These are phyloP conservation scores for Drosophila cognata DNA, from an alignment of 2,888 invertebrate species.

Conservation along the genomic window DNA sequence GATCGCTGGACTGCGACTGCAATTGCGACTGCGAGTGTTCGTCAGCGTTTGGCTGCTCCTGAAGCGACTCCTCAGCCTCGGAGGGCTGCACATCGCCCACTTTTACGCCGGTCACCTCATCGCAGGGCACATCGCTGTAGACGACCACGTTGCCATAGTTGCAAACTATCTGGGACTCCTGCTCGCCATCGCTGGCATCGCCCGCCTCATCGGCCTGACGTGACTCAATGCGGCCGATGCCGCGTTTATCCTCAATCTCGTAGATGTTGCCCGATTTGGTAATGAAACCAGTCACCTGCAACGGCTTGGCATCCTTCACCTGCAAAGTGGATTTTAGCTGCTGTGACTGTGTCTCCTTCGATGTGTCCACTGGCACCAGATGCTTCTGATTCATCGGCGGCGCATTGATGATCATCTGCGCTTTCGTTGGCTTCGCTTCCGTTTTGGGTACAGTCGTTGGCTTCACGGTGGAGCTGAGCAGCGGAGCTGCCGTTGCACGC, in stretches of 20 bases:
- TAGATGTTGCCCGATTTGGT: constrained; percentile 79
- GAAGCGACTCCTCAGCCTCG: constrained; percentile 13
- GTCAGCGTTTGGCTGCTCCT: background rate
- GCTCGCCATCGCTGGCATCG: background rate
- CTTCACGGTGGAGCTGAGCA: constrained; percentile 62
- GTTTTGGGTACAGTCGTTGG: constrained; percentile 51
- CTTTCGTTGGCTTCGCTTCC: constrained; percentile 57
- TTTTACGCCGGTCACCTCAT: constrained; percentile 67
- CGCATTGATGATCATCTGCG: constrained; percentile 67
- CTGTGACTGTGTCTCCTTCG: background rate
- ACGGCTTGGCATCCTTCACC: constrained; percentile 55
- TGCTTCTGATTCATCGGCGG: constrained; percentile 68
- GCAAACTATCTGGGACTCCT: constrained; percentile 66
- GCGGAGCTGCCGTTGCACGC: constrained; percentile 61
- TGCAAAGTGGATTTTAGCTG: constrained; percentile 33
- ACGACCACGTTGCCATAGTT: constrained; percentile 81
- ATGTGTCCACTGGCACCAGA: constrained; percentile 46
- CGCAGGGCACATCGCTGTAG: constrained; percentile 82
- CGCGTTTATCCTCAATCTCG: constrained; percentile 72
- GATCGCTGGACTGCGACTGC: background rate
- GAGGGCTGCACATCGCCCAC: constrained; percentile 54
- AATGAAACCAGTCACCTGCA: constrained; percentile 80
- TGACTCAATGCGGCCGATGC: constrained; percentile 73
- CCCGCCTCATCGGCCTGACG: constrained; percentile 63
- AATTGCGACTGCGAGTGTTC: constrained; percentile 6